A percentile compares a stretch with the other conserved stretches of the same genome.
Evolutionary conservation across 2,888 invertebrate species (phyloP).

Genomic region (Eupithecia vulgata): DNA sequence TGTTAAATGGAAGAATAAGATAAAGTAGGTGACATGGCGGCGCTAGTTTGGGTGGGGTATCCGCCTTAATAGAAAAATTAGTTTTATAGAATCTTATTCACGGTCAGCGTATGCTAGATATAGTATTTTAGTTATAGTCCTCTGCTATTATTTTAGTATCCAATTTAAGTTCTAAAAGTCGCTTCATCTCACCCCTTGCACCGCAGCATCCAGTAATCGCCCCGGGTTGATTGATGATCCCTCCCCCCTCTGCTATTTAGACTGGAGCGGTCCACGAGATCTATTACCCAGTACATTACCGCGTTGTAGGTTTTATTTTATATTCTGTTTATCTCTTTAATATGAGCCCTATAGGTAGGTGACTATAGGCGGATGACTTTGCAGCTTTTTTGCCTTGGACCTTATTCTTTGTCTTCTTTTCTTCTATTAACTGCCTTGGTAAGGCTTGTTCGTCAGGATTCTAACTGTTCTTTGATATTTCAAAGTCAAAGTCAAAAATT

Average conservation of each 20-base stretch:
- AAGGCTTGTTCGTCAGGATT: background rate
- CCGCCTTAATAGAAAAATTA: too few species aligned
- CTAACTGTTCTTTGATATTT: background rate
- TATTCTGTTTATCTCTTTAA: slow-evolving; percentile 28
- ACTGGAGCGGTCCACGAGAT: slow-evolving; percentile 76
- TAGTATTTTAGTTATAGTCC: too few species aligned
- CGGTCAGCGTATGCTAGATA: too few species aligned
- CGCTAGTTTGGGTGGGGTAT: too few species aligned
- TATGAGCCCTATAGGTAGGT: slow-evolving; percentile 4
- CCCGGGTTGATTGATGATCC: slow-evolving; percentile 81
- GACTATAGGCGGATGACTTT: background rate
- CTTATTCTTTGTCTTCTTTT: background rate
- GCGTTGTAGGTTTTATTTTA: slow-evolving; percentile 62
- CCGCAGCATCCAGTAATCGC: slow-evolving; percentile 72
- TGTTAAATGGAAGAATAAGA: too few species aligned
- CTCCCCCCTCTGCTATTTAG: slow-evolving; percentile 66
- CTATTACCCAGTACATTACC: slow-evolving; percentile 72
- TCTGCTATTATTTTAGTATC: too few species aligned
- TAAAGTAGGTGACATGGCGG: too few species aligned
- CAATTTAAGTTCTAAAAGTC: slow-evolving; percentile 3
- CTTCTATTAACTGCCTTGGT: background rate
- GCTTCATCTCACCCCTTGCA: slow-evolving; percentile 44
- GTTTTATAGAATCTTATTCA: too few species aligned
- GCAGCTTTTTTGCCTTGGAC: background rate
- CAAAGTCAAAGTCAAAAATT: too few species aligned